Evolutionary conservation across 92 coral and sea anemone genomes (phyloP).

Genomic region (Bergia puertoricense): DNA sequence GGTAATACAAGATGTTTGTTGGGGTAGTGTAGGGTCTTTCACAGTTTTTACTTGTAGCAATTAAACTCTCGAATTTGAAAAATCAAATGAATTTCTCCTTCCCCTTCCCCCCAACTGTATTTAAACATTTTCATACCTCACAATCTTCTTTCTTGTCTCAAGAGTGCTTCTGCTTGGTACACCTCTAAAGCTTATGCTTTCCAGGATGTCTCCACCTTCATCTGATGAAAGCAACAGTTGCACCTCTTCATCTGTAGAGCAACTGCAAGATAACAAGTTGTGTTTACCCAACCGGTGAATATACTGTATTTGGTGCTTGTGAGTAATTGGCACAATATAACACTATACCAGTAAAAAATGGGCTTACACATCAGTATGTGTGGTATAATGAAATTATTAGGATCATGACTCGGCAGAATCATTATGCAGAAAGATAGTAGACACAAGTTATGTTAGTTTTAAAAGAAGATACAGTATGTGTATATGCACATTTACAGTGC

Average conservation of each 20-base stretch:
- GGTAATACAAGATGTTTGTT: not conserved
- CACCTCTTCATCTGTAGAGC: slow-evolving; percentile 29
- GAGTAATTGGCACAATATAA: too few species aligned
- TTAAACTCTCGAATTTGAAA: not conserved
- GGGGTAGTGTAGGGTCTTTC: not conserved
- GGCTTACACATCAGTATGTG: too few species aligned
- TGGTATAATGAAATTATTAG: too few species aligned
- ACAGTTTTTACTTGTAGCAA: not conserved
- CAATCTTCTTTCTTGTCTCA: slow-evolving; percentile 47
- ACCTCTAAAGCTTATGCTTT: slow-evolving; percentile 7
- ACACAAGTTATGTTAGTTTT: too few species aligned
- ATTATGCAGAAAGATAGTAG: too few species aligned
- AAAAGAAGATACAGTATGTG: too few species aligned
- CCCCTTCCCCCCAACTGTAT: slow-evolving; percentile 4
- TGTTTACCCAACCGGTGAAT: not conserved
- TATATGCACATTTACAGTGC: too few species aligned
- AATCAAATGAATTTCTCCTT: not conserved
- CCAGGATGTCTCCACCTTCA: slow-evolving; percentile 53
- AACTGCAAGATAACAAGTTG: slow-evolving; percentile 41
- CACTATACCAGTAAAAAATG: too few species aligned
- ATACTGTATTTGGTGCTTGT: too few species aligned
- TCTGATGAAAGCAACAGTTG: slow-evolving; percentile 47
- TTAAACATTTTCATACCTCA: slow-evolving; percentile 42
- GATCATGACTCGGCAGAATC: too few species aligned
- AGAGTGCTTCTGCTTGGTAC: slow-evolving; percentile 41